These are phyloP conservation scores for Erythrocercus mccallii DNA, from an alignment of 2,113 vertebrate species.

Conservation along the genomic window DNA sequence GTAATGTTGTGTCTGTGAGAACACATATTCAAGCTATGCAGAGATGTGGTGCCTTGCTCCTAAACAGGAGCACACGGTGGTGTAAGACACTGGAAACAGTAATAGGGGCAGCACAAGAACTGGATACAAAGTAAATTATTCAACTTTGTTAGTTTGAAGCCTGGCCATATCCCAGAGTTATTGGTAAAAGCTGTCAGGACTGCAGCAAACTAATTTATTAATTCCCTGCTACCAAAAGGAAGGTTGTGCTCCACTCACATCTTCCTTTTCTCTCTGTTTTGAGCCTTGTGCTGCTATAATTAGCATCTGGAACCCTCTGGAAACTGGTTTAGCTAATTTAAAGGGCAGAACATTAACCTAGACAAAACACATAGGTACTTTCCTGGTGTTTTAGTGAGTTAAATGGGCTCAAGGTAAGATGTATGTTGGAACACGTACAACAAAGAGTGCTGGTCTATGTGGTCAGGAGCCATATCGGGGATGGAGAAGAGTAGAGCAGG, in stretches of 20 bases:
- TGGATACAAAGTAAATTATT: neutral
- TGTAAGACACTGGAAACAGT: neutral
- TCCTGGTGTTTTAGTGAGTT: neutral
- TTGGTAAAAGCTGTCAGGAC: neutral
- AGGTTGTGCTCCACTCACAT: neutral
- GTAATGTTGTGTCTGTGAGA: neutral
- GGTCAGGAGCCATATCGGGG: neutral
- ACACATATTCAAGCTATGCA: neutral
- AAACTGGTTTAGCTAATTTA: neutral
- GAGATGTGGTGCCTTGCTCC: neutral
- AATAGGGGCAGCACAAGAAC: neutral
- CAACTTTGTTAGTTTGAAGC: neutral
- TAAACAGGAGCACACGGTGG: neutral
- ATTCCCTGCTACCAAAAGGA: neutral
- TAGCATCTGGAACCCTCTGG: neutral
- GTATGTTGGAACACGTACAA: neutral
- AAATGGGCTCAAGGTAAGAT: neutral
- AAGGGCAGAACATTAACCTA: neutral
- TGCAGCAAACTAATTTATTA: neutral
- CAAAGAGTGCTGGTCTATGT: neutral
- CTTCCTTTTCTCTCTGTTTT: neutral
- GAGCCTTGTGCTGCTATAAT: neutral
- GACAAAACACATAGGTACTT: neutral
- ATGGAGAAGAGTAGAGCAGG: neutral
- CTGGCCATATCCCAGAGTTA: neutral